phyloP scores from a whole-genome alignment of 2,797 vertebrate genomes.

The Serranus cabrilla region DNA sequence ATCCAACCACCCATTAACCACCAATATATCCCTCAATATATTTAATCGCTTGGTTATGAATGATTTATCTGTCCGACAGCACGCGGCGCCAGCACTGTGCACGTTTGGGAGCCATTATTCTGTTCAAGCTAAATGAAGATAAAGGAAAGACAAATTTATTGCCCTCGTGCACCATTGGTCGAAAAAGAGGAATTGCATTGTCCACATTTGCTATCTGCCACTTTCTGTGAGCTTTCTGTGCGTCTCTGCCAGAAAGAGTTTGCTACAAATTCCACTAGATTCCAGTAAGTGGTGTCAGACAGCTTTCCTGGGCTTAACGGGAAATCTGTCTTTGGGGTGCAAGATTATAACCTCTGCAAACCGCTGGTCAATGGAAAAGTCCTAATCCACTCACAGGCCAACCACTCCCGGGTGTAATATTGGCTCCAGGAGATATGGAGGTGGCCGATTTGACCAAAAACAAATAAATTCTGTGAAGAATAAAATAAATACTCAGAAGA shows the following conservation, averaged over 20 bases:
- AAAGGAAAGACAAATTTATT: slow-evolving; percentile 78
- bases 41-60: slow-evolving; percentile 77
- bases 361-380: slow-evolving; percentile 85
- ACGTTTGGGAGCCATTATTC: slow-evolving; percentile 78
- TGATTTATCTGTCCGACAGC: slow-evolving; percentile 79
- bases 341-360: slow-evolving; percentile 86
- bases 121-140: slow-evolving; percentile 73
- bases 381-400: slow-evolving; percentile 78
- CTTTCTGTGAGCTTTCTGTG: slow-evolving; percentile 63
- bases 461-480: slow-evolving; percentile 83
- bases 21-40: slow-evolving; percentile 80
- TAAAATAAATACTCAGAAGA: slow-evolving; percentile 75
- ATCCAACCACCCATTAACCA: slow-evolving; percentile 77
- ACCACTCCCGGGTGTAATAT: slow-evolving; percentile 76
- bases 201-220: slow-evolving; percentile 70
- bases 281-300: slow-evolving; percentile 85
- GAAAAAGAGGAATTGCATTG: slow-evolving; percentile 69
- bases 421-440: slow-evolving; percentile 77
- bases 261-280: slow-evolving; percentile 75
- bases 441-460: slow-evolving; percentile 84
- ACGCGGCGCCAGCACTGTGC: slow-evolving; percentile 73
- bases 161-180: slow-evolving; percentile 59
- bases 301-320: slow-evolving; percentile 83
- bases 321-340: slow-evolving; percentile 84
- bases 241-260: slow-evolving; percentile 68